phyloP scores from a whole-genome alignment of 2,888 invertebrate species.

The Habrosyne pyritoides region DNA sequence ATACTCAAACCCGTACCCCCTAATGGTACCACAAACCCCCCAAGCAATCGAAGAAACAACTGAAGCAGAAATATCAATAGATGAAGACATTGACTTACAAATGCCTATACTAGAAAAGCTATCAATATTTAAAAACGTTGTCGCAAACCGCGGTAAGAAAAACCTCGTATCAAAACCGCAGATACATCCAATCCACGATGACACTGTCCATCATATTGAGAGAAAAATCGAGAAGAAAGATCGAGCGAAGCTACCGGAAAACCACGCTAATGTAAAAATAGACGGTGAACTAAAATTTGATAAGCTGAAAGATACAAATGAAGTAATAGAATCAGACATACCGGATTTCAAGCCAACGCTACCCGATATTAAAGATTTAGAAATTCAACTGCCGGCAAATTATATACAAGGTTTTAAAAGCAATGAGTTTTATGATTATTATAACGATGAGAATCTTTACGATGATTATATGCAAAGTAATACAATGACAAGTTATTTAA shows the following conservation, averaged over 20 bases:
- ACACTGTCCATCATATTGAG: constrained; percentile 52
- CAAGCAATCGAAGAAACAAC: constrained; percentile 23
- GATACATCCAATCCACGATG: constrained; percentile 68
- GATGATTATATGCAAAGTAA: constrained; percentile 78
- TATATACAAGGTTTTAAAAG: constrained; percentile 51
- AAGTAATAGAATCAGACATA: constrained; percentile 19
- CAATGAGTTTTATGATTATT: constrained; percentile 66
- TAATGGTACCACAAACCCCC: constrained; percentile 19
- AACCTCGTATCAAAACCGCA: constrained; percentile 61
- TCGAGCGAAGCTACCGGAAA: constrained; percentile 47
- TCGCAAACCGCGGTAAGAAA: constrained; percentile 51
- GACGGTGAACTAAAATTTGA: constrained; percentile 16
- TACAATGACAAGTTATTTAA: constrained; percentile 74
- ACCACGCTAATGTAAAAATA: constrained; percentile 13
- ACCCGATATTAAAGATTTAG: constrained; percentile 46
- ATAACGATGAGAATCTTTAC: constrained; percentile 72
- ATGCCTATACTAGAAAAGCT: constrained; percentile 62
- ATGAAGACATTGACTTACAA: constrained; percentile 51
- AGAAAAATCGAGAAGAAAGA: constrained; percentile 74
- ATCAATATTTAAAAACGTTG: constrained; percentile 66
- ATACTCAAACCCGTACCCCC: constrained; percentile 41
- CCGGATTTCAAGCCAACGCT: constrained; percentile 70
- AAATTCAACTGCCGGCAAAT: constrained; percentile 50
- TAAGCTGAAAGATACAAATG: constrained; percentile 15
- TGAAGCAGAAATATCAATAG: constrained; percentile 25